phyloP scores from a whole-genome alignment of 1,140 invertebrate species.

The Drosophila murphyi region DNA sequence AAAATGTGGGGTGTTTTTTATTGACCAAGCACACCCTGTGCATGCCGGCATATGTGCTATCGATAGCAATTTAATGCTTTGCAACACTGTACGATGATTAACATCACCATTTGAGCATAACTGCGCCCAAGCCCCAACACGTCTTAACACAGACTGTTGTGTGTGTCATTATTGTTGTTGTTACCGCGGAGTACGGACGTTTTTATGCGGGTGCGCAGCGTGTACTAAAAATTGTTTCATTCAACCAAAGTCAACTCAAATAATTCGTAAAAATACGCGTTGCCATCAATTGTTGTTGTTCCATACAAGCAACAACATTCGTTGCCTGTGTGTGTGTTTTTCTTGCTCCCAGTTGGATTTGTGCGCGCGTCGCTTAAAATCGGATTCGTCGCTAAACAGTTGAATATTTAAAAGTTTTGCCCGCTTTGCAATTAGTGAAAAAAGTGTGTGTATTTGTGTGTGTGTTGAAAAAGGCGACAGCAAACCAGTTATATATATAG shows the following conservation, averaged over 20 bases:
- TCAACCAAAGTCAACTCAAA: conserved; percentile 24
- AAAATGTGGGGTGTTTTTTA: conserved; percentile 44
- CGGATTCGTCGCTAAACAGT: conserved; percentile 21
- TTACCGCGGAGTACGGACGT: conserved; percentile 41
- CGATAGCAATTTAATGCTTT: conserved; percentile 17
- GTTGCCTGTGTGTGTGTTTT: conserved; percentile 4
- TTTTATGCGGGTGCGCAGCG: conserved; percentile 46
- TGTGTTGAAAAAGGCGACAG: conserved; percentile 36
- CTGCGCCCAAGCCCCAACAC: conserved; percentile 16
- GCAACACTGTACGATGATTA: conserved; percentile 18
- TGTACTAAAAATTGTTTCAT: conserved; percentile 13
- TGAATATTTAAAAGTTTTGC: conserved; percentile 45
- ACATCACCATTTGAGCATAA: conserved; percentile 24
- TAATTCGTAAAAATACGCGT: conserved; percentile 26
- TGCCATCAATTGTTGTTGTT: conserved; percentile 22
- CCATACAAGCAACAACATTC: background rate
- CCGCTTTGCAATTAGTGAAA: conserved; percentile 59
- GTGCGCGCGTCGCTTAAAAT: background rate
- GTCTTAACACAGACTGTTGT: conserved; percentile 27
- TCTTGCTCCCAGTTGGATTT: background rate
- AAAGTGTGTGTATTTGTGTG: conserved; percentile 28
- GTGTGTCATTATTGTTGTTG: conserved; percentile 46
- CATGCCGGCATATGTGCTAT: conserved; percentile 44
- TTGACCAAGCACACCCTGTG: conserved; percentile 45
- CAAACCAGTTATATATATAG: conserved; percentile 60